These are phyloP conservation scores for Hippoglossus hippoglossus DNA, from an alignment of 2,797 vertebrate species.

Conservation along the genomic window DNA sequence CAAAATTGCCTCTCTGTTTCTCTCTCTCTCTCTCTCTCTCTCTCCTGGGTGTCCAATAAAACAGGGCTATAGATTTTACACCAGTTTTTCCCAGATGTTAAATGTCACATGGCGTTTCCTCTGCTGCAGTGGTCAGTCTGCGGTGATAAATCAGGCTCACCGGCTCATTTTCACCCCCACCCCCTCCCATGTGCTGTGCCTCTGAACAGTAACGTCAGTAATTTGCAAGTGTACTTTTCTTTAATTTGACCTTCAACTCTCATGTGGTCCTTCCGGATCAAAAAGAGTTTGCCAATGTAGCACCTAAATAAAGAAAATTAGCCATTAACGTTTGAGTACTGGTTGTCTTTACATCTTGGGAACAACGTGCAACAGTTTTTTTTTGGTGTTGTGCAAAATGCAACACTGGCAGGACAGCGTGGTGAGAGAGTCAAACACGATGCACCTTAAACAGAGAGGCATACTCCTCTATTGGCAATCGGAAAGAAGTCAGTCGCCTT, in stretches of 20 bases:
- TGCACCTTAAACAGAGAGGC: too few species aligned
- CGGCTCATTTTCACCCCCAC: slow-evolving; percentile 10
- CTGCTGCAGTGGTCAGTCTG: slow-evolving; percentile 25
- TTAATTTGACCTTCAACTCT: not conserved
- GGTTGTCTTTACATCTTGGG: too few species aligned
- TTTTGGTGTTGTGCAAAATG: too few species aligned
- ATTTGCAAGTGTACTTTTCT: not conserved
- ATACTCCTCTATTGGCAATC: too few species aligned
- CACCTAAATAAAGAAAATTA: too few species aligned
- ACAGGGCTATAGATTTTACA: slow-evolving; percentile 29
- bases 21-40: not conserved
- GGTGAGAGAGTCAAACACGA: too few species aligned
- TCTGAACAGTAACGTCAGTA: not conserved
- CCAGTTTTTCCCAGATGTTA: slow-evolving; percentile 43
- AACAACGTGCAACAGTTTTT: too few species aligned
- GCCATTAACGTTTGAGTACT: too few species aligned
- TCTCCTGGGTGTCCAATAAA: slow-evolving; percentile 24
- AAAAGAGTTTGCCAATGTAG: not conserved
- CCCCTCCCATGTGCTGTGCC: not conserved
- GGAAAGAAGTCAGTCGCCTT: too few species aligned
- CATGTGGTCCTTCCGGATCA: too few species aligned
- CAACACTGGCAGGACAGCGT: too few species aligned
- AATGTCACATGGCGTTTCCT: slow-evolving; percentile 36
- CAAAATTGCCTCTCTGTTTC: not conserved
- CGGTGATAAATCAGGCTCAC: slow-evolving; percentile 32